phyloP scores from a whole-genome alignment of 1,140 invertebrate species.

The Maniola jurtina region DNA sequence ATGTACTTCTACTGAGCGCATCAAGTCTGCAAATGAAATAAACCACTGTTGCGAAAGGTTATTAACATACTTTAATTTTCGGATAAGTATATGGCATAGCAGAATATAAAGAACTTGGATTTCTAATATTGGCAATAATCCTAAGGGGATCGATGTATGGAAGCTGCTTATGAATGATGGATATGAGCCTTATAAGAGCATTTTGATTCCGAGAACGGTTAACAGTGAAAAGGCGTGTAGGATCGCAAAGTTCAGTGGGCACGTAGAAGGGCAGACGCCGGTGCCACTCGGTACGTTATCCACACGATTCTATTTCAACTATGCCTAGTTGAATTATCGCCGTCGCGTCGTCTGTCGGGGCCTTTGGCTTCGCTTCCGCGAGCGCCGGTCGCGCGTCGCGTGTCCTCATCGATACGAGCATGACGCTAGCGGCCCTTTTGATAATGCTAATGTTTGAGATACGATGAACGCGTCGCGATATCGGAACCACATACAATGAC shows the following conservation, averaged over 20 bases:
- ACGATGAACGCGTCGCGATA: slow-evolving; percentile 56
- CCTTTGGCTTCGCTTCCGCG: slow-evolving; percentile 66
- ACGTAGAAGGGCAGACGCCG: slow-evolving; percentile 36
- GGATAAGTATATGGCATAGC: too few relatives aligned
- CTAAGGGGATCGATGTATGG: neutral
- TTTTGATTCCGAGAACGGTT: neutral
- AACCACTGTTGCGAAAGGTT: neutral
- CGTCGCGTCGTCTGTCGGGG: slow-evolving; percentile 51
- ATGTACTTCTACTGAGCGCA: neutral
- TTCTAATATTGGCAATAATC: neutral
- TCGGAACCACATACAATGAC: slow-evolving; percentile 66
- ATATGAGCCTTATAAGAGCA: neutral
- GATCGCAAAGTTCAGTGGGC: slow-evolving; percentile 35
- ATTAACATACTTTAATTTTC: too few relatives aligned
- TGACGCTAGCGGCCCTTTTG: slow-evolving; percentile 66
- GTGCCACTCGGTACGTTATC: slow-evolving; percentile 33
- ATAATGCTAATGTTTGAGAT: slow-evolving; percentile 74
- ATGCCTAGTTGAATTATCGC: slow-evolving; percentile 68
- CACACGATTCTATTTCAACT: slow-evolving; percentile 62
- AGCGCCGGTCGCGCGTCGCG: slow-evolving; percentile 62
- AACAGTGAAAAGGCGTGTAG: slow-evolving; percentile 7
- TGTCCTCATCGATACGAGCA: slow-evolving; percentile 64
- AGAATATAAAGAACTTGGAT: neutral
- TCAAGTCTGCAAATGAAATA: neutral
- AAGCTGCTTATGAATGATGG: neutral